Conservation (phyloP, 2,797 vertebrate genomes). For the Margarornis squamiger region DNA sequence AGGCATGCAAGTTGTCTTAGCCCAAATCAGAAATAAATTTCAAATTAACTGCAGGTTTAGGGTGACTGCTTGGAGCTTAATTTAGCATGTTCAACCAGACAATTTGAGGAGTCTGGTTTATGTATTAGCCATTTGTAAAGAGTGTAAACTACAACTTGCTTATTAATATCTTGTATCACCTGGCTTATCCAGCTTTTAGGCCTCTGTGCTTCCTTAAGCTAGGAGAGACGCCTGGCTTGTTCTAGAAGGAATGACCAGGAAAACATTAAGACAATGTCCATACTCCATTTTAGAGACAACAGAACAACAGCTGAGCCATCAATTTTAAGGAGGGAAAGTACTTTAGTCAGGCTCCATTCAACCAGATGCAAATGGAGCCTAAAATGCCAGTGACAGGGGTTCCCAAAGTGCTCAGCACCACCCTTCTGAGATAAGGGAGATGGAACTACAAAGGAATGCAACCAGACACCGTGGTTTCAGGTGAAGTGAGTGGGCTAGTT, state of each 20-base stretch:
- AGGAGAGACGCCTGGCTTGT: background rate
- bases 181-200: background rate
- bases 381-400: background rate
- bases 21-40: background rate
- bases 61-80: background rate
- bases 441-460: background rate
- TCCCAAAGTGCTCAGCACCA: background rate
- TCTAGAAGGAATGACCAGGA: background rate
- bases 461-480: background rate
- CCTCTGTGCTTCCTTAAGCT: background rate
- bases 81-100: background rate
- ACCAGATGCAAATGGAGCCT: background rate
- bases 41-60: background rate
- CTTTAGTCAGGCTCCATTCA: background rate
- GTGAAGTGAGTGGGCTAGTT: background rate
- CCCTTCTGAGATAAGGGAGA: background rate
- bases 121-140: accelerated
- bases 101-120: background rate
- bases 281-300: background rate
- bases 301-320: background rate
- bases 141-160: background rate
- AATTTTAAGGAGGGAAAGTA: background rate
- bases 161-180: background rate
- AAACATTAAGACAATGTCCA: background rate
- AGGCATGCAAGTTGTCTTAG: background rate